Percentiles rank a stretch among this genome's conserved stretches.
Evolutionary conservation across 2,797 vertebrate species (phyloP).

Genomic region (Falco peregrinus): DNA sequence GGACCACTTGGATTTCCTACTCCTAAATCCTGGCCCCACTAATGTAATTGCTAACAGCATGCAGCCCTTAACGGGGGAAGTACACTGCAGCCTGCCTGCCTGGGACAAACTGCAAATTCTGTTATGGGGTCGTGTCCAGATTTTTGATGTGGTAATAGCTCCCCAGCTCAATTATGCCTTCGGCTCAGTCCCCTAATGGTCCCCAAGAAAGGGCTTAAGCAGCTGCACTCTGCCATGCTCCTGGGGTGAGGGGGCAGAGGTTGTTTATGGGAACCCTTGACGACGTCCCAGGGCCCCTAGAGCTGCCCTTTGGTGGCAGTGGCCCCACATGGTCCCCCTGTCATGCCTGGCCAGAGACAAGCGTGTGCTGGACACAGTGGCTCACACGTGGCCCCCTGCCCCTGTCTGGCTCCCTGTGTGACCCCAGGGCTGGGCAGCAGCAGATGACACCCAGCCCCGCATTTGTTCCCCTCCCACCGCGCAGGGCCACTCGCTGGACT

Average conservation of each 20-base stretch:
- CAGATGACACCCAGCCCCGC: neutral
- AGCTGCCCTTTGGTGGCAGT: neutral
- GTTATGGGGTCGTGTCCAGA: slow-evolving; percentile 23
- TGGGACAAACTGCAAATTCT: slow-evolving; percentile 65
- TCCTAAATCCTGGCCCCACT: slow-evolving; percentile 43
- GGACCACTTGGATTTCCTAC: slow-evolving; percentile 33
- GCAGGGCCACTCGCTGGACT: neutral
- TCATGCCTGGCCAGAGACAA: neutral
- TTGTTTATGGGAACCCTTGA: neutral
- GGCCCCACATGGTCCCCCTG: accelerated
- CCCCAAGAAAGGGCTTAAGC: neutral
- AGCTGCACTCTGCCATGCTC: neutral
- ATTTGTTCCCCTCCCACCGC: neutral
- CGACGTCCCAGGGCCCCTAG: accelerated
- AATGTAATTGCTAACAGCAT: slow-evolving; percentile 36
- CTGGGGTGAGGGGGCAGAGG: accelerated
- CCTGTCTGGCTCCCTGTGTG: neutral
- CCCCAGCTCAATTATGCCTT: neutral
- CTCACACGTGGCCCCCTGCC: accelerated
- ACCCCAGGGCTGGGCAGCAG: neutral
- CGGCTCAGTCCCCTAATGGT: neutral
- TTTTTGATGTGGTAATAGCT: slow-evolving; percentile 32
- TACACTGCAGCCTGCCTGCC: slow-evolving; percentile 37
- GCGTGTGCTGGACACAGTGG: accelerated
- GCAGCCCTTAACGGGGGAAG: slow-evolving; percentile 28